Evolutionary conservation across 2,888 invertebrate genomes (phyloP).

Genomic region (Chorisops tibialis): DNA sequence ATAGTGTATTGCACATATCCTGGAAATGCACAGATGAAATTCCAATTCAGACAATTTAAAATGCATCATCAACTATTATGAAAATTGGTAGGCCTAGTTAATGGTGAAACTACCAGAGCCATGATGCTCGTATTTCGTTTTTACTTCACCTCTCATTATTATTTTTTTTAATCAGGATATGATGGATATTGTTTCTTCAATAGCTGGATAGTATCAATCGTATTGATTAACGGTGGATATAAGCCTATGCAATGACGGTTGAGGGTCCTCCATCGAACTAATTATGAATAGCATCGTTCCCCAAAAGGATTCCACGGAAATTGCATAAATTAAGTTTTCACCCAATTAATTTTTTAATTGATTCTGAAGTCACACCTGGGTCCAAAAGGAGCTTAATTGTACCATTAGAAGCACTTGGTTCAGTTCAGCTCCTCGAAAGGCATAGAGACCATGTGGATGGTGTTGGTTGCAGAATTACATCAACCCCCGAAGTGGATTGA

Average conservation of each 20-base stretch:
- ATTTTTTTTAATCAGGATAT: too few relatives aligned
- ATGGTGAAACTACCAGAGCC: too few relatives aligned
- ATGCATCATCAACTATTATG: too few relatives aligned
- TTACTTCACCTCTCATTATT: too few relatives aligned
- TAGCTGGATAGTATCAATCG: too few relatives aligned
- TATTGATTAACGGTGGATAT: too few relatives aligned
- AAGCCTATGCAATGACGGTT: too few relatives aligned
- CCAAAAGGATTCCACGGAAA: not conserved
- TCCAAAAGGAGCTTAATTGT: constrained; percentile 32
- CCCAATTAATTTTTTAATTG: constrained; percentile 32
- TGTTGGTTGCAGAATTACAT: not conserved
- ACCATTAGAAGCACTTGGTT: constrained; percentile 26
- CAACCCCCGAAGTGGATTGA: constrained; percentile 1
- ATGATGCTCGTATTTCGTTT: too few relatives aligned
- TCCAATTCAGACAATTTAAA: too few relatives aligned
- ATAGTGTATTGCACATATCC: not conserved
- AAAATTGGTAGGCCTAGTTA: too few relatives aligned
- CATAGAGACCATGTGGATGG: not conserved
- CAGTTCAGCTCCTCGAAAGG: constrained; percentile 2
- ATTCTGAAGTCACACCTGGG: constrained; percentile 32
- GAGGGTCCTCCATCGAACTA: constrained; percentile 9
- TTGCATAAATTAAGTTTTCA: constrained; percentile 22
- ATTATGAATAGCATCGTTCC: not conserved
- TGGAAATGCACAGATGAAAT: too few relatives aligned
- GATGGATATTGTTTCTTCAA: too few relatives aligned